phyloP scores from a whole-genome alignment of 2,797 vertebrate genomes.

The Semotilus atromaculatus region DNA sequence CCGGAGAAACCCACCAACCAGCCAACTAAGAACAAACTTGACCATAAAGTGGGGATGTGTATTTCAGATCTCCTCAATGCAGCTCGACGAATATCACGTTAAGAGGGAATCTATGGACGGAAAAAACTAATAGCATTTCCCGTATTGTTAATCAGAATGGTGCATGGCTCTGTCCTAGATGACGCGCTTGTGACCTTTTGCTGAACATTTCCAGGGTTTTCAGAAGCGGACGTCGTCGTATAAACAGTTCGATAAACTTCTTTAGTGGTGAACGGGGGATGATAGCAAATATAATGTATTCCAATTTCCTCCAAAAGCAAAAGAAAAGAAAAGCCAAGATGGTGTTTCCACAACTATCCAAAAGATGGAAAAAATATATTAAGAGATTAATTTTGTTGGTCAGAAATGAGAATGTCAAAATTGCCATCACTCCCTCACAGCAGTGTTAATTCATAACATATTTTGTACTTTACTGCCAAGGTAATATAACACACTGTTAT shows the following conservation, averaged over 20 bases:
- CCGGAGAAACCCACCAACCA: conserved; percentile 56
- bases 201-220: neutral
- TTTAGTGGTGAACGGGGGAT: neutral
- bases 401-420: neutral
- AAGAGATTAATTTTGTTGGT: neutral
- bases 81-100: neutral
- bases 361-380: neutral
- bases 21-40: conserved; percentile 65
- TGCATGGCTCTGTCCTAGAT: conserved; percentile 21
- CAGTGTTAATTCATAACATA: neutral
- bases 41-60: conserved; percentile 20
- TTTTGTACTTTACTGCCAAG: neutral
- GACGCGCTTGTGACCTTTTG: neutral
- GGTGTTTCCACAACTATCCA: neutral
- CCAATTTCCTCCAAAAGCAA: neutral
- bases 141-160: neutral
- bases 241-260: neutral
- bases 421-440: neutral
- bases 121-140: conserved; percentile 4
- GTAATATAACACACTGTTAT: neutral
- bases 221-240: neutral
- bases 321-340: neutral
- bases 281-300: neutral
- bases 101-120: neutral
- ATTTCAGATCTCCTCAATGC: conserved; percentile 11